Conservation (phyloP, 2,113 vertebrate genomes). For the Pelmatolapia mariae region DNA sequence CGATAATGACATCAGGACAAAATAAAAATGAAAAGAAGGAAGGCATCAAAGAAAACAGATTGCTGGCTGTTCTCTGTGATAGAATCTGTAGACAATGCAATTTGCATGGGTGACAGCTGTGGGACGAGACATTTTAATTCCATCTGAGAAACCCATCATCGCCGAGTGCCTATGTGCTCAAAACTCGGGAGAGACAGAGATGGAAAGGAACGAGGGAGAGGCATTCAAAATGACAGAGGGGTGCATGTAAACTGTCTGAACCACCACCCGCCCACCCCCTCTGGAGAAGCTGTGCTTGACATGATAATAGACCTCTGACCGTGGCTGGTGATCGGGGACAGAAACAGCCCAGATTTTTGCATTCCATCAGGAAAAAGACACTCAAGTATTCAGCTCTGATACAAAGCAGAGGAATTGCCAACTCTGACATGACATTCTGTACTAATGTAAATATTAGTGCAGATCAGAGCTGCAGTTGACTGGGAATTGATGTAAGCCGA, state of each 20-base stretch:
- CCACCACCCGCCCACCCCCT: not conserved
- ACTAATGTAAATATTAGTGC: not conserved
- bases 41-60: slow-evolving; percentile 29
- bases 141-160: slow-evolving; percentile 49
- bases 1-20: slow-evolving; percentile 28
- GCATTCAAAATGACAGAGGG: slow-evolving; percentile 14
- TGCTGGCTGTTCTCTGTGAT: slow-evolving; percentile 38
- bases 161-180: not conserved
- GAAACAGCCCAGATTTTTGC: not conserved
- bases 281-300: slow-evolving; percentile 30
- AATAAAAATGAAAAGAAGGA: slow-evolving; percentile 2
- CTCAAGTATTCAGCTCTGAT: not conserved
- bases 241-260: slow-evolving; percentile 24
- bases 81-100: slow-evolving; percentile 49
- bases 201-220: not conserved
- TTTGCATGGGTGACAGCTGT: slow-evolving; percentile 63
- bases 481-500: not conserved
- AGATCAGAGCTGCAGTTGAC: not conserved
- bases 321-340: not conserved
- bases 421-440: not conserved
- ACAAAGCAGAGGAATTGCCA: not conserved
- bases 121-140: slow-evolving; percentile 55
- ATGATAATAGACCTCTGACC: slow-evolving; percentile 22
- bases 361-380: not conserved
- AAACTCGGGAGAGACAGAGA: not conserved